These are phyloP conservation scores for Sebastes vulpes DNA, from an alignment of 2,797 vertebrate species.

Conservation along the genomic window DNA sequence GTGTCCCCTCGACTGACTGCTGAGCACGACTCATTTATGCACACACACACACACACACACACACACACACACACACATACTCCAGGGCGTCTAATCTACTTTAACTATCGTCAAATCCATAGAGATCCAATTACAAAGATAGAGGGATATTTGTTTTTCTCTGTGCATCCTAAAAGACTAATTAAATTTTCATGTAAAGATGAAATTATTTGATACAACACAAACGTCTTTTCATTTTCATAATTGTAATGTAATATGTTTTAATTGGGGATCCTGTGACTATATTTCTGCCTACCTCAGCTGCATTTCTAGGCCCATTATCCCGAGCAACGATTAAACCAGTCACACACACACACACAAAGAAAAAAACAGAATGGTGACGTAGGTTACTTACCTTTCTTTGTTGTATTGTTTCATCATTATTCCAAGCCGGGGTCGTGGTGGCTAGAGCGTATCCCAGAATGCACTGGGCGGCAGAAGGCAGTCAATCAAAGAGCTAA, in stretches of 20 bases:
- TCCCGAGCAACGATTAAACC: neutral
- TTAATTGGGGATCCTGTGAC: conserved; percentile 66
- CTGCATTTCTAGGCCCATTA: conserved; percentile 19
- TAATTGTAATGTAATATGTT: conserved; percentile 76
- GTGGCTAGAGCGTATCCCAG: conserved; percentile 21
- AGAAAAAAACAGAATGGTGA: neutral
- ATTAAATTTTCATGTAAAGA: conserved; percentile 86
- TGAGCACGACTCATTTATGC: conserved; percentile 67
- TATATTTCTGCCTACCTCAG: conserved; percentile 34
- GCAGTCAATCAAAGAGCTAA: conserved; percentile 36
- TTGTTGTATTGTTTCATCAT: conserved; percentile 1
- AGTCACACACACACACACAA: neutral
- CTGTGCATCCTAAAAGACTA: conserved; percentile 82
- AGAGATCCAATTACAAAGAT: conserved; percentile 87
- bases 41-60: conserved; percentile 39
- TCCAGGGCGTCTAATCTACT: conserved; percentile 80
- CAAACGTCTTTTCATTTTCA: conserved; percentile 81
- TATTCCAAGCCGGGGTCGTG: conserved; percentile 30
- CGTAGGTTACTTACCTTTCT: neutral
- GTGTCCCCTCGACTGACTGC: conserved; percentile 58
- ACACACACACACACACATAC: conserved; percentile 40
- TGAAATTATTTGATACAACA: conserved; percentile 83
- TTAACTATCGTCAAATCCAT: conserved; percentile 83
- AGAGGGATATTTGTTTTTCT: conserved; percentile 84
- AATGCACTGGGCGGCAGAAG: conserved; percentile 29